phyloP scores from a whole-genome alignment of 1,140 invertebrate species.

The Asobara japonica region DNA sequence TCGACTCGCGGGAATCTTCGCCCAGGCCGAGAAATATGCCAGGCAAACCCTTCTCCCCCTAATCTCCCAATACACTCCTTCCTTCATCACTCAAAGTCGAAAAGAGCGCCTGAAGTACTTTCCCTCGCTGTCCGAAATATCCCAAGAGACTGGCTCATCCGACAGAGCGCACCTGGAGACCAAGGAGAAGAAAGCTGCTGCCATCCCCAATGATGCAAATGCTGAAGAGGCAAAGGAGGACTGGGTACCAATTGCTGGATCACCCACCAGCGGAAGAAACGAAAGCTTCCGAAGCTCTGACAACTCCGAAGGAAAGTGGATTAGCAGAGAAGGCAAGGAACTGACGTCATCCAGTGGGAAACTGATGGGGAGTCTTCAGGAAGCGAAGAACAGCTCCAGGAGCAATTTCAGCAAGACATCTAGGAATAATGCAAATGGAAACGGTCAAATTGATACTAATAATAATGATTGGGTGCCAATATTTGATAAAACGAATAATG shows the following conservation, averaged over 20 bases:
- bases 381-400: no score
- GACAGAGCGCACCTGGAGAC: no score
- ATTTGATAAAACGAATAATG: constrained; percentile 11
- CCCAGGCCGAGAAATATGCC: constrained; percentile 83
- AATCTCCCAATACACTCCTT: constrained; percentile 80
- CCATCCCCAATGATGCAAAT: no score
- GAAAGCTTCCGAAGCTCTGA: constrained; percentile 38
- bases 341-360: constrained; percentile 7
- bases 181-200: no score
- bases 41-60: constrained; percentile 77
- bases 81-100: constrained; percentile 54
- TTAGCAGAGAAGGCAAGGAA: constrained; percentile 45
- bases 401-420: no score
- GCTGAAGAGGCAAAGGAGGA: not conserved
- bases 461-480: constrained; percentile 58
- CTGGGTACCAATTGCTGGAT: constrained; percentile 30
- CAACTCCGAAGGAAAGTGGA: constrained; percentile 45
- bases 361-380: not conserved
- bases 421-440: no score
- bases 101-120: constrained; percentile 60
- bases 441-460: constrained; percentile 40
- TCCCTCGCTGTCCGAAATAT: constrained; percentile 52
- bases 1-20: constrained; percentile 78
- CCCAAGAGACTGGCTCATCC: no score
- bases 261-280: not conserved